Evolutionary conservation across 2,888 invertebrate genomes (phyloP).

Genomic region (Synergus japonicus): DNA sequence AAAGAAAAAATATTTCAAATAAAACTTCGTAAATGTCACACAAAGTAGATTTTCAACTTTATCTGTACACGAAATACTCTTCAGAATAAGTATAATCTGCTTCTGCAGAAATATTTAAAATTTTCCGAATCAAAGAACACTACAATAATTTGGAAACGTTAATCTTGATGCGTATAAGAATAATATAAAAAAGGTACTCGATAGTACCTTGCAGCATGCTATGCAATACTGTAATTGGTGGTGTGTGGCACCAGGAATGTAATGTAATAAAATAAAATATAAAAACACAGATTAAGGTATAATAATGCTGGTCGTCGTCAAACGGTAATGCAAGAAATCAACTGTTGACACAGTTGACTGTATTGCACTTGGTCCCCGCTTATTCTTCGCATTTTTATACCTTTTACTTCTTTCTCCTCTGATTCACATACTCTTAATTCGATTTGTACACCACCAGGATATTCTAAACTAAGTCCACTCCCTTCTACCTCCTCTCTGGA

Average conservation of each 20-base stretch:
- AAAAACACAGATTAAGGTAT: slow-evolving; percentile 52
- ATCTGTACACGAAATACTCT: not conserved
- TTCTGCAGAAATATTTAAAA: slow-evolving; percentile 23
- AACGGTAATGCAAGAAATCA: slow-evolving; percentile 91
- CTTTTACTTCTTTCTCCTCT: slow-evolving; percentile 85
- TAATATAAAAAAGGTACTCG: slow-evolving; percentile 26
- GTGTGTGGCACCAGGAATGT: slow-evolving; percentile 68
- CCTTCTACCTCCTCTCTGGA: slow-evolving; percentile 78
- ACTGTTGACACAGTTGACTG: slow-evolving; percentile 91
- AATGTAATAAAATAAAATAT: slow-evolving; percentile 63
- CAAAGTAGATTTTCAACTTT: not conserved
- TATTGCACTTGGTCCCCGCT: slow-evolving; percentile 93
- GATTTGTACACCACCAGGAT: slow-evolving; percentile 91
- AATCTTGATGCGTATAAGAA: not conserved
- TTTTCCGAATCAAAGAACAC: slow-evolving; percentile 24
- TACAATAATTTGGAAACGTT: slow-evolving; percentile 21
- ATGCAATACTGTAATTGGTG: slow-evolving; percentile 70
- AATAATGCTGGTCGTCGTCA: slow-evolving; percentile 76
- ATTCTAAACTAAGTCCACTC: slow-evolving; percentile 83
- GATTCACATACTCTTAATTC: slow-evolving; percentile 89
- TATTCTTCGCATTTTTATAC: slow-evolving; percentile 90
- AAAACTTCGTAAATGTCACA: not conserved
- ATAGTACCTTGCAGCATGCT: slow-evolving; percentile 60
- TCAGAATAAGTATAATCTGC: too few relatives aligned
- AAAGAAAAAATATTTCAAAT: too few relatives aligned